Evolutionary conservation across 2,113 vertebrate species (phyloP).

Genomic region (Casuarius casuarius): DNA sequence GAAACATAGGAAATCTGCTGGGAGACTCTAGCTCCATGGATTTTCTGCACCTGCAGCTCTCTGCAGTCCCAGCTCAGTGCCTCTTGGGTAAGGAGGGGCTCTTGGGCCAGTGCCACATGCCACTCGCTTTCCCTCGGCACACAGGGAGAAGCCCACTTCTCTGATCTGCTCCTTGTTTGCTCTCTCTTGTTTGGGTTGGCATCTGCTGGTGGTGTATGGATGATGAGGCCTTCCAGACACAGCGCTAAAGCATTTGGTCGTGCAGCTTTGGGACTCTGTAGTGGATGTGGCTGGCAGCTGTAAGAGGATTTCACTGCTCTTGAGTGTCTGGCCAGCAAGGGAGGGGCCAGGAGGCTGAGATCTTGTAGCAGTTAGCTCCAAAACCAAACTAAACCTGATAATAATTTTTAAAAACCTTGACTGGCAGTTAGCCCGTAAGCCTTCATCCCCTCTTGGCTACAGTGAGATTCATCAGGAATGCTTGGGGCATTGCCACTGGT

Average conservation of each 20-base stretch:
- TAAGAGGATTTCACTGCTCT: neutral
- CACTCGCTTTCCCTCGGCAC: neutral
- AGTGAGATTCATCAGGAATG: neutral
- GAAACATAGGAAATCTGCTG: constrained; percentile 7
- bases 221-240: neutral
- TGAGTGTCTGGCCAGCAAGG: fast-evolving
- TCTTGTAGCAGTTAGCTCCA: neutral
- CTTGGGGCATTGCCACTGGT: neutral
- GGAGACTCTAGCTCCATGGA: neutral
- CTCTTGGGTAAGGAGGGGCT: constrained; percentile 7
- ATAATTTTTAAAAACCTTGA: neutral
- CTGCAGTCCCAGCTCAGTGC: neutral
- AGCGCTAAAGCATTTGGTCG: fast-evolving
- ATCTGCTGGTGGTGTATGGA: fast-evolving
- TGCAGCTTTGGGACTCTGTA: neutral
- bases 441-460: neutral
- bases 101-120: neutral
- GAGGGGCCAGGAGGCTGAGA: neutral
- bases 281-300: neutral
- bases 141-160: neutral
- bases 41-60: constrained; percentile 58
- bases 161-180: fast-evolving
- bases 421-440: neutral
- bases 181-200: constrained; percentile 46
- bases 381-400: neutral